Base-by-base conservation (phyloP, 2,888 invertebrate species). In the Cheilosia vulpina region DNA sequence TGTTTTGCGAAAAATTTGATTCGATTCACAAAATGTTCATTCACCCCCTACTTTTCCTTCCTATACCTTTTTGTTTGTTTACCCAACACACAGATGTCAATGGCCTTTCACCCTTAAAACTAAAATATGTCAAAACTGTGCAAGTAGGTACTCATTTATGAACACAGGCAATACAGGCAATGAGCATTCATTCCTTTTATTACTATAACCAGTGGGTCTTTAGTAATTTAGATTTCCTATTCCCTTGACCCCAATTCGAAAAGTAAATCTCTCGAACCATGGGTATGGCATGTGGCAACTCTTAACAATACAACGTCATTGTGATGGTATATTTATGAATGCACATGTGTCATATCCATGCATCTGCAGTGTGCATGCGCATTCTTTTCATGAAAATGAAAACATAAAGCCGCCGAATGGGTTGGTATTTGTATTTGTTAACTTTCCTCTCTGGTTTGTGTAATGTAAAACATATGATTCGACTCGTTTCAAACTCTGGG, bases 191-290 rank as follows among this genome's bases (percentile, higher is more conserved):
- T 66, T 38, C 13, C 13, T 50, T 50, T 19, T 52, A 9, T 52
- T 4, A 13, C 21, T 60, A 19, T 60, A 21, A 13, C 34, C 27
- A 65, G 55, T 24, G 21, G n/a, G 45, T 55, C 71, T 71, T 57
- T n/a, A 41, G 77, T 65, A 65, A 71, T 82, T 65, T 38, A 45
- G 52, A 65, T 77, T 82, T 71, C 60, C 77, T 62, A 68, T 21
- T 68, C 38, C 82, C 72, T 78, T 83, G 82, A 72, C 82, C 82
- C 53, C 71, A 72, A 57, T 82, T 24, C 13, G 24, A 2, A 65
- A 41, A 75, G 9, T 24, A 53, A 43, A 60, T 47, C 19, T 66
- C 27, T 62, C 15, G 17, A 45, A 38, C 27, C 52, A 53, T n/a
- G 66, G 31, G 19, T 31, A 11, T 58, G 47, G 24, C n/a, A 34